phyloP scores from a whole-genome alignment of 2,113 vertebrate species.

The Fregata magnificens region DNA sequence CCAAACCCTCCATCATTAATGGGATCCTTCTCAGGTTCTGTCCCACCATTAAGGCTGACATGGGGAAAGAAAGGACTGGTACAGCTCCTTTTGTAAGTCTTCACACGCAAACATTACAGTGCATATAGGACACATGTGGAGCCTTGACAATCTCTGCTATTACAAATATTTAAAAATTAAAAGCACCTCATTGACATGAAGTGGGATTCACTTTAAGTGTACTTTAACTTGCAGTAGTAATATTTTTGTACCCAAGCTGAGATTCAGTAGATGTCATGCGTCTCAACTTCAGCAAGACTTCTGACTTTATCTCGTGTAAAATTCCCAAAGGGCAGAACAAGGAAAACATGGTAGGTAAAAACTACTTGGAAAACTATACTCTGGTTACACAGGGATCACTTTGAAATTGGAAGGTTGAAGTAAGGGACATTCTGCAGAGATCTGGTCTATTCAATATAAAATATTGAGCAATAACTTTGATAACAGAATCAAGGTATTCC shows the following conservation, averaged over 20 bases:
- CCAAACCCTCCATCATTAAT: not conserved
- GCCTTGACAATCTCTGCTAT: not conserved
- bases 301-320: not conserved
- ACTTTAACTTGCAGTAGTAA: not conserved
- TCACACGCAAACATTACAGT: not conserved
- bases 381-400: not conserved
- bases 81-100: not conserved
- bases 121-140: not conserved
- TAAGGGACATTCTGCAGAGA: not conserved
- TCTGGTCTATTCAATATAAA: not conserved
- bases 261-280: fast-evolving
- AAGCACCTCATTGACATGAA: not conserved
- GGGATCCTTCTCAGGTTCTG: not conserved
- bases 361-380: not conserved
- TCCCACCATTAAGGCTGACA: not conserved
- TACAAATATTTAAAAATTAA: not conserved
- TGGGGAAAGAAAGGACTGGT: not conserved
- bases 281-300: not conserved
- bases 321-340: not conserved
- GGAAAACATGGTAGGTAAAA: not conserved
- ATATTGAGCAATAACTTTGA: not conserved
- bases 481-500: not conserved
- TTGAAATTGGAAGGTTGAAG: not conserved
- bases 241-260: not conserved
- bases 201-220: not conserved